Conservation (phyloP, 2,888 invertebrate genomes). For the Chymomyza fuscimana region DNA sequence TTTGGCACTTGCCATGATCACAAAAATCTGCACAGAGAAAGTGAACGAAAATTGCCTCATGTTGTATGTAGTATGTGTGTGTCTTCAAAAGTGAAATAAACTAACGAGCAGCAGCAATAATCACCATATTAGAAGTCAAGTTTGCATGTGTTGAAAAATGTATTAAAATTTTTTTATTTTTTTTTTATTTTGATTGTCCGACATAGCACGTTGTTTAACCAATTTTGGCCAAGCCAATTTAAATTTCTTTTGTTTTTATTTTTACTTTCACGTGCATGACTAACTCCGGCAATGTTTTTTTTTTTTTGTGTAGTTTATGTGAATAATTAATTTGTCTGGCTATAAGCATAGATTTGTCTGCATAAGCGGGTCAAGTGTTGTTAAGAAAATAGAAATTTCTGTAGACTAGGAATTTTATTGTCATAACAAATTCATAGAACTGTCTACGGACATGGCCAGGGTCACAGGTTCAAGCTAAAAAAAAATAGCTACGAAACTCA, state of each 20-base stretch:
- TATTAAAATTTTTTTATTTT: conserved; percentile 43
- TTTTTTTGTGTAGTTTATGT: conserved; percentile 47
- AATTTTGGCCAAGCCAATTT: conserved; percentile 47
- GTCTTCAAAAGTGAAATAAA: conserved; percentile 9
- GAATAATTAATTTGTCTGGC: conserved; percentile 53
- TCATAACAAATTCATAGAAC: background rate
- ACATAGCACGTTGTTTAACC: conserved; percentile 16
- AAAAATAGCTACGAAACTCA: conserved; percentile 33
- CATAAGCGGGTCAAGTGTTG: conserved; percentile 56
- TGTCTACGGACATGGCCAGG: conserved; percentile 32
- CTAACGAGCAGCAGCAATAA: conserved; percentile 56
- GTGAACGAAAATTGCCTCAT: conserved; percentile 63
- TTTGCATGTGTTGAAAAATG: conserved; percentile 60
- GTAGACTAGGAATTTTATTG: conserved; percentile 15
- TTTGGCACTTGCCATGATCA: conserved; percentile 57
- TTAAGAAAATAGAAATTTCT: conserved; percentile 53
- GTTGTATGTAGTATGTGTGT: conserved; percentile 10
- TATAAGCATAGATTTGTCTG: conserved; percentile 49
- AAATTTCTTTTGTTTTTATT: conserved; percentile 59
- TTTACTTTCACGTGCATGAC: conserved; percentile 63
- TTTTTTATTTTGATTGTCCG: conserved; percentile 26
- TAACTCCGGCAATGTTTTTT: conserved; percentile 10
- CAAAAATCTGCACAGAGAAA: conserved; percentile 71
- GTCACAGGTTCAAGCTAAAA: conserved; percentile 35
- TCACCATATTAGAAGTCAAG: conserved; percentile 71